Base-by-base conservation (phyloP, 2,113 vertebrate species). In the Canis aureus region DNA sequence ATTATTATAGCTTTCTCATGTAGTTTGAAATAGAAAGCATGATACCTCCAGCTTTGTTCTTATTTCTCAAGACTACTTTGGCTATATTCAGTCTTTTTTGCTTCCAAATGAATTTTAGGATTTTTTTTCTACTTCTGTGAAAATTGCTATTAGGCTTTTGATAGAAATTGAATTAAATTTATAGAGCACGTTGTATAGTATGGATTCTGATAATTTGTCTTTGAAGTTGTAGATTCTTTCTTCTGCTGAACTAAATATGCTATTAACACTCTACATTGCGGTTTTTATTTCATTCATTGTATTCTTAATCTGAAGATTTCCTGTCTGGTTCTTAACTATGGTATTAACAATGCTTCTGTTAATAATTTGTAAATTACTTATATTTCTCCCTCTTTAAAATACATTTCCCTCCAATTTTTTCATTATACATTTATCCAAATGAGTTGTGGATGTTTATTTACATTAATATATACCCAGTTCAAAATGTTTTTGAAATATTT, bases 401-500 rank as follows among this genome's bases (percentile, higher is more conserved):
- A 67, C 0, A 91, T n/a, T 88, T 49, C 43, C 86, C 3, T 88
- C 16, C 15, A 43, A 20, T 43, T 79, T 57, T 97, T 69, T 82
- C 49, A 6, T 11, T 55, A 90, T 53, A 32, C 16, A 87, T 71
- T 81, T 93, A 38, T 79, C 60, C 23, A 89, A 67, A 67, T 78
- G 38, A 66, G 3, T n/a, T 76, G 11, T 57, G 8, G 2, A 19
- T 71, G 25, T 90, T 62, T 86, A 71, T 73, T 11, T 32, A 69
- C 11, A 84, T 67, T 64, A 67, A 49, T 59, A 92, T 86, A 49
- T 10, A 12, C 38, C 22, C 4, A 51, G 38, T 66, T 81, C 13
- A 92, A 71, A 92, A 57, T 49, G 4, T 35, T 94, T 94, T 74
- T 82, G 6, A 89, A 95, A 79, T 89, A 79, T 82, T 76, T 69